phyloP scores from a whole-genome alignment of 64 coral and sea anemone genomes.

The Astreopora myriophthalma region DNA sequence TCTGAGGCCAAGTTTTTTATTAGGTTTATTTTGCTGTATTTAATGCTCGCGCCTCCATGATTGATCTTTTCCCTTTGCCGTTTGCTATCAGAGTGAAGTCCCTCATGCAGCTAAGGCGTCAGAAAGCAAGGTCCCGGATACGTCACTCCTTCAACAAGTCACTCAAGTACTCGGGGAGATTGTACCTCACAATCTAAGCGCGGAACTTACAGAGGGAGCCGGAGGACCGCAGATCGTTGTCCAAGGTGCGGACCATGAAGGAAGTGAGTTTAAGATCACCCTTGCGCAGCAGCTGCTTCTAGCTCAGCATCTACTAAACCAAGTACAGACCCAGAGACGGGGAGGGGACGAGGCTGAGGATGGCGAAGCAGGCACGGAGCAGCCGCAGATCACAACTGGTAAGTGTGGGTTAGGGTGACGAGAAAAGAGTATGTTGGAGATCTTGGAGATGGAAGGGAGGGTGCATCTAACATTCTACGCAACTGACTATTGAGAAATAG shows the following conservation, averaged over 20 bases:
- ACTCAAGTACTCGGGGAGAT: conserved; percentile 89
- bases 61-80: background rate
- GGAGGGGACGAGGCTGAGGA: conserved; percentile 15
- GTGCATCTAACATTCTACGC: background rate
- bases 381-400: conserved; percentile 84
- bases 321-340: conserved; percentile 73
- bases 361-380: background rate
- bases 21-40: no score
- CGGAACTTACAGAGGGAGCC: conserved; percentile 73
- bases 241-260: conserved; percentile 75
- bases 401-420: conserved; percentile 8
- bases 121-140: conserved; percentile 60
- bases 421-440: background rate
- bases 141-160: conserved; percentile 82
- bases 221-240: conserved; percentile 86
- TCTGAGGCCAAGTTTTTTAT: no score
- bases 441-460: background rate
- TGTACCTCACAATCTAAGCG: conserved; percentile 83
- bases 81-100: background rate
- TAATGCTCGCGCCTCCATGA: no score
- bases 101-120: conserved; percentile 15
- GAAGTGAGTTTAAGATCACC: conserved; percentile 90
- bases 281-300: conserved; percentile 87
- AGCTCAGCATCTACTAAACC: conserved; percentile 85
- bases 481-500: no score